Percentiles rank a stretch among this genome's conserved stretches.
Conservation (phyloP, 2,113 vertebrate genomes). For the Thamnophis sirtalis region DNA sequence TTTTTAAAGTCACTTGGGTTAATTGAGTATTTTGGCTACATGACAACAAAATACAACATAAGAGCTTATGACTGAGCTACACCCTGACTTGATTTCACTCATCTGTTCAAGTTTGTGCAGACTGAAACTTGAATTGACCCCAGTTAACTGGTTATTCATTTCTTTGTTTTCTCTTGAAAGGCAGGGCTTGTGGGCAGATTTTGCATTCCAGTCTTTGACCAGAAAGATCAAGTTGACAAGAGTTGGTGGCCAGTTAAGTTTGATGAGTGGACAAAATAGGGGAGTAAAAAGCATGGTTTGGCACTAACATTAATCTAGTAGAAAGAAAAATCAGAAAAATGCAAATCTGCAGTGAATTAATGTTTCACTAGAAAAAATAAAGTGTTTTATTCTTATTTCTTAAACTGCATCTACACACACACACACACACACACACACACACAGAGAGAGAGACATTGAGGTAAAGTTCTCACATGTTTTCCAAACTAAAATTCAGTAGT, state of each 20-base stretch:
- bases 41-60: conserved; percentile 25
- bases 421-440: too few species aligned
- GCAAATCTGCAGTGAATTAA: not conserved
- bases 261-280: not conserved
- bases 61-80: conserved; percentile 25
- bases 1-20: conserved; percentile 33
- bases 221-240: not conserved
- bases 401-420: not conserved
- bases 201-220: not conserved
- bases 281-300: not conserved
- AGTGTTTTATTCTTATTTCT: not conserved
- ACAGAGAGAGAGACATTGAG: too few species aligned
- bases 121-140: conserved; percentile 3
- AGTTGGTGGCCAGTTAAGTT: not conserved
- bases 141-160: not conserved
- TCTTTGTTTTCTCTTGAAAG: conserved; percentile 15
- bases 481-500: not conserved
- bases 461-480: not conserved
- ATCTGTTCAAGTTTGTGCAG: not conserved
- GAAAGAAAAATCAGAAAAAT: not conserved
- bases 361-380: not conserved
- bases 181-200: not conserved
- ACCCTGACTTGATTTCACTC: not conserved
- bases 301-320: not conserved
- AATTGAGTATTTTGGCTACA: conserved; percentile 28